Percentiles rank a stretch among this genome's conserved stretches.
These are phyloP conservation scores for Trematomus loennbergii DNA, from an alignment of 2,113 vertebrate genomes.

Conservation along the genomic window DNA sequence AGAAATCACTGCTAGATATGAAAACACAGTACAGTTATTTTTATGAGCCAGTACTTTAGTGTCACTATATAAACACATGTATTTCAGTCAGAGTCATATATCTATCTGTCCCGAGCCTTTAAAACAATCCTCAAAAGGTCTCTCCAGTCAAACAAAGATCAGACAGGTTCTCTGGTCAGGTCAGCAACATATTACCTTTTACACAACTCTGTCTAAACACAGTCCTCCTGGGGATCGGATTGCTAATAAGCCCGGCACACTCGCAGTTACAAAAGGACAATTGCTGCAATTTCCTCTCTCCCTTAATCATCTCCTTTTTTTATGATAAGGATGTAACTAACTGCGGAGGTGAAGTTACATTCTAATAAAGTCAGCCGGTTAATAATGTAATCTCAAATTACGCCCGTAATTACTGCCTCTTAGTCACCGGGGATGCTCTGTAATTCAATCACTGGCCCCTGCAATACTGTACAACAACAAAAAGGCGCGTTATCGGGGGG, in stretches of 20 bases:
- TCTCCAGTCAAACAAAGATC: no score
- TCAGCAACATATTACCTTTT: constrained; percentile 32
- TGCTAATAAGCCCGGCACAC: constrained; percentile 51
- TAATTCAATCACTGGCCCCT: constrained; percentile 85
- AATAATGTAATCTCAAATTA: constrained; percentile 88
- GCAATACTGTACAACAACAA: constrained; percentile 75
- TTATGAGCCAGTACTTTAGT: no score
- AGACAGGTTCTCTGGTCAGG: neutral
- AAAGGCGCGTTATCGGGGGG: constrained; percentile 70
- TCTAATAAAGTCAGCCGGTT: constrained; percentile 82
- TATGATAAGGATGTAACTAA: constrained; percentile 90
- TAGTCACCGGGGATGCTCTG: constrained; percentile 80
- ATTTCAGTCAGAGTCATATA: no score
- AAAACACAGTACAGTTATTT: neutral
- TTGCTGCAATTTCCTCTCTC: constrained; percentile 72
- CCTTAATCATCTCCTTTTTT: constrained; percentile 78
- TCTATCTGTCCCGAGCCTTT: neutral
- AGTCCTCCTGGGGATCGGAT: constrained; percentile 36
- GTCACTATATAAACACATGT: no score
- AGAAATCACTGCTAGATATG: neutral
- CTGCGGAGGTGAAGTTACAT: constrained; percentile 89
- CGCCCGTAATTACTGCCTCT: constrained; percentile 82
- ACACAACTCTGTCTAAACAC: constrained; percentile 22
- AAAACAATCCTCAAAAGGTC: no score
- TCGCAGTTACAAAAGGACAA: constrained; percentile 73